phyloP scores from a whole-genome alignment of 2,113 vertebrate species.

The Capreolus pygargus region DNA sequence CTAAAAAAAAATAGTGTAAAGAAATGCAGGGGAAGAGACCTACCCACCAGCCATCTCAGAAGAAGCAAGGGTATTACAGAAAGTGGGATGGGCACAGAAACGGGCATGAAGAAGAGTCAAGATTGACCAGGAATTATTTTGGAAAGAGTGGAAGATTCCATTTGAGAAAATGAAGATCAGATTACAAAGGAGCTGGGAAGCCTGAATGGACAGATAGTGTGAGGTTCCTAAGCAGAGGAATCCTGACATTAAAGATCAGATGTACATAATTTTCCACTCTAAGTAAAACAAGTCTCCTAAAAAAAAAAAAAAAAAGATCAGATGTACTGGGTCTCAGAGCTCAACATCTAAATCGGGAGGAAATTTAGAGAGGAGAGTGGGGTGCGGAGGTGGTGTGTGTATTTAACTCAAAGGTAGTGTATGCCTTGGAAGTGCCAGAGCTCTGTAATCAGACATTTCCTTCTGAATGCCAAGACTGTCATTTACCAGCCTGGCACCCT shows the following conservation, averaged over 20 bases:
- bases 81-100: background rate
- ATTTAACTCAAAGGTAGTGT: background rate
- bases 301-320: no score
- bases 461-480: background rate
- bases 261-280: no score
- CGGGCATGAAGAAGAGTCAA: background rate
- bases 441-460: background rate
- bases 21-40: background rate
- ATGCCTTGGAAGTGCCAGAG: background rate
- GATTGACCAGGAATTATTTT: background rate
- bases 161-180: background rate
- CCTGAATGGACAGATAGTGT: background rate
- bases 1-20: background rate
- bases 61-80: background rate
- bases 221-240: background rate
- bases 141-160: background rate
- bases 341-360: rapidly evolving
- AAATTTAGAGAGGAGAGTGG: background rate
- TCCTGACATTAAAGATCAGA: background rate
- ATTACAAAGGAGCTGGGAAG: background rate
- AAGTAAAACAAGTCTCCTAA: no score
- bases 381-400: rapidly evolving
- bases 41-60: background rate
- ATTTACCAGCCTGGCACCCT: background rate
- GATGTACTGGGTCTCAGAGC: background rate